Base-by-base conservation (phyloP, 1,140 invertebrate genomes). In the Liolophura sinensis region DNA sequence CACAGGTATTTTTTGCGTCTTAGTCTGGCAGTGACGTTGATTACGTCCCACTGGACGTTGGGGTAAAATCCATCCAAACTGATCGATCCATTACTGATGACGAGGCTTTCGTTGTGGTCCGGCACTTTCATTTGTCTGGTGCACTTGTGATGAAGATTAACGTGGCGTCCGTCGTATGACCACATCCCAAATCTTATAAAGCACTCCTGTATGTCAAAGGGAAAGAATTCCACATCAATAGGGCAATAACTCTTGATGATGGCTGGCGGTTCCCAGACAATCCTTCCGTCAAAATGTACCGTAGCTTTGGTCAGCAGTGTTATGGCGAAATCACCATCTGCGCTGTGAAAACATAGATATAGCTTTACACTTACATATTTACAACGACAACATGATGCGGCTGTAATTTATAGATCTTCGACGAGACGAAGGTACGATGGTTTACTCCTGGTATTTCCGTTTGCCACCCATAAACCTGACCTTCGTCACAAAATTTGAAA, bases 1-100 rank as follows among this genome's bases (percentile, higher is more conserved):
- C 96, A 98, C 16, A 40, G 31, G 31, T 98, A 84, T 56, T 78
- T 75, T 24, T 78, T 78, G 46, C 70, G 65, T 51, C 76, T 78
- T 25, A 77, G 75, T 57, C 70, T 50, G 1, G 82, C 83, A 7
- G 97, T 96, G 62, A 99, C 97, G 86, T 95, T 93, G 61, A 99
- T 88, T 78, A 99, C 96, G 85, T 99, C 97, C 97, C 97, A 99
- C 87, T 99, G 97, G 16, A 99, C 96, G 46, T 93, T 97, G 88
- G 69, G 67, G 62, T 83, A 83, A 65, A 77, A 85, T 54, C 80
- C 81, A 31, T 70, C 73, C 22, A 84, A 62, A 65, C 84, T 82
- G 24, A 84, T 78, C 3, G 31, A 40, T 15, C 78, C 82, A 7
- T 73, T 60, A 0, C 59, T 50, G 18, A 81, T 76, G 31, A 75